Conservation (phyloP, 2,113 vertebrate genomes). For the Machaerirhynchus nigripectus region DNA sequence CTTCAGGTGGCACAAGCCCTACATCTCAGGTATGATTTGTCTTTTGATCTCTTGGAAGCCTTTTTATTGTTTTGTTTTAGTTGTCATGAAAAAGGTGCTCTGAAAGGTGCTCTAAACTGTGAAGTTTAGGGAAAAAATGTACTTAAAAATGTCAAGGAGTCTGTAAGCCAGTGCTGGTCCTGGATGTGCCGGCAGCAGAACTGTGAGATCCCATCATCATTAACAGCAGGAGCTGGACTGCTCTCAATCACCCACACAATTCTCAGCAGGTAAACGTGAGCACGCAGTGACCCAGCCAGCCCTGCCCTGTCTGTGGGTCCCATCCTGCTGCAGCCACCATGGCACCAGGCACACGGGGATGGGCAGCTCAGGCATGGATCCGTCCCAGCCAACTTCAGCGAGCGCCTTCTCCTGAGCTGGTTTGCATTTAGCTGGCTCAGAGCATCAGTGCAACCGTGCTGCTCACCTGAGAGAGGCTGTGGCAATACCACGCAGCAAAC, state of each 20-base stretch:
- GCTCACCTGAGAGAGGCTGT: not conserved
- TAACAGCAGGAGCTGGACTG: not conserved
- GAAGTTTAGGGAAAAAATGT: not conserved
- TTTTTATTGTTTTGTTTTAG: not conserved
- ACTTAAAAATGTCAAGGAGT: not conserved
- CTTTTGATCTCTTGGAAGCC: not conserved
- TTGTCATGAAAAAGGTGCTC: not conserved
- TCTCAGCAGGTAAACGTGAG: rapidly evolving
- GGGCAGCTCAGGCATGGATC: not conserved
- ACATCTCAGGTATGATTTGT: not conserved
- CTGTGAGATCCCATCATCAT: not conserved
- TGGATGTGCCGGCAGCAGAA: not conserved
- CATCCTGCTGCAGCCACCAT: not conserved
- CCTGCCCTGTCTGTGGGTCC: rapidly evolving
- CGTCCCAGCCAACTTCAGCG: rapidly evolving
- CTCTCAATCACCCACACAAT: rapidly evolving
- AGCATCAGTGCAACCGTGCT: not conserved
- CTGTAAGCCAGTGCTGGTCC: not conserved
- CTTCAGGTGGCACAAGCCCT: not conserved
- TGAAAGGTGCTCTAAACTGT: not conserved
- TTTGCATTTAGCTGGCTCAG: not conserved
- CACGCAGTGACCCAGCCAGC: rapidly evolving
- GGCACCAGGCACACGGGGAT: rapidly evolving
- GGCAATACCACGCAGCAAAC: rapidly evolving
- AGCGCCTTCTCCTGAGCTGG: rapidly evolving